Conservation (phyloP, 2,888 invertebrate genomes). For the Camptogramma bilineatum region DNA sequence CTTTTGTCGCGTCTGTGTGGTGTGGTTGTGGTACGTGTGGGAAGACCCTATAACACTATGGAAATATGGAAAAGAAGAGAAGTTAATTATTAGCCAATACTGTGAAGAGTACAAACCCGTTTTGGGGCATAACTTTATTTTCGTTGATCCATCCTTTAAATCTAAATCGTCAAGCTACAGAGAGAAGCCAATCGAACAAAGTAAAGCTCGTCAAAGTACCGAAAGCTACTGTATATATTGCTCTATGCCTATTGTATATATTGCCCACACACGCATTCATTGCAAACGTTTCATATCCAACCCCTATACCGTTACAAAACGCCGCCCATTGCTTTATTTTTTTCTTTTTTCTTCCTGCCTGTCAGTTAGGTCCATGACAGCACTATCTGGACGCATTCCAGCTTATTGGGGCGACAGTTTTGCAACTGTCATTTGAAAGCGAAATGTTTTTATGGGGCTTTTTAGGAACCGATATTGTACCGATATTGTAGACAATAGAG, state of each 20-base stretch:
- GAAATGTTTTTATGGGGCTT: slow-evolving; percentile 28
- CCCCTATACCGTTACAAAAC: not conserved
- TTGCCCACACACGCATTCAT: not conserved
- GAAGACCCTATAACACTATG: no score
- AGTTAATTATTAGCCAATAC: no score
- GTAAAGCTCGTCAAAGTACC: no score
- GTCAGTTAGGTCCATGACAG: slow-evolving; percentile 53
- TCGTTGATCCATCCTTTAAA: no score
- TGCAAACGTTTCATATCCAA: not conserved
- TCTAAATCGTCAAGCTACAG: no score
- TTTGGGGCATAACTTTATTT: no score
- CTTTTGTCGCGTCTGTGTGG: no score
- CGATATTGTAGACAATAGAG: not conserved
- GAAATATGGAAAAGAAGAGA: no score
- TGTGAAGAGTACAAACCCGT: no score
- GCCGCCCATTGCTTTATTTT: slow-evolving; percentile 3
- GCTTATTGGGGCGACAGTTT: slow-evolving; percentile 49
- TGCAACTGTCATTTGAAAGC: slow-evolving; percentile 33
- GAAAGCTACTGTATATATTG: not conserved
- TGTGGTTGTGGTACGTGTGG: no score
- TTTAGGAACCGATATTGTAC: slow-evolving; percentile 9
- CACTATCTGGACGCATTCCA: slow-evolving; percentile 54
- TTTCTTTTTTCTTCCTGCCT: slow-evolving; percentile 46
- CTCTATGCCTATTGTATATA: not conserved
- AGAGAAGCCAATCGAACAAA: no score